Conservation (phyloP, 2,113 vertebrate species). For the Clarias gariepinus region DNA sequence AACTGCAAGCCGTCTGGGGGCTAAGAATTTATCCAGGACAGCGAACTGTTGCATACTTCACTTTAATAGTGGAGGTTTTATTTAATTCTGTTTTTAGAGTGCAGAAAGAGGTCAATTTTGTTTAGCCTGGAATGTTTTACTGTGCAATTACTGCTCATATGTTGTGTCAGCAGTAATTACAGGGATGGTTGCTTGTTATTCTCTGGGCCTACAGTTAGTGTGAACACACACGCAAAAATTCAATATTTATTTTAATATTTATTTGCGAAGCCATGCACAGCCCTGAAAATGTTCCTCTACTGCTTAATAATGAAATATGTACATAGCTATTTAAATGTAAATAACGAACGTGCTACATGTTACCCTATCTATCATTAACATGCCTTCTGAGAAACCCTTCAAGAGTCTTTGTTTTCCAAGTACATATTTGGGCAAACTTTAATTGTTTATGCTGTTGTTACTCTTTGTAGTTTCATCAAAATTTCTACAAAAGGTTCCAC, state of each 20-base stretch:
- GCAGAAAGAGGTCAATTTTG: constrained; percentile 2
- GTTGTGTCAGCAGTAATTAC: constrained; percentile 18
- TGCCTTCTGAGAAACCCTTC: not conserved
- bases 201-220: not conserved
- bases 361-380: not conserved
- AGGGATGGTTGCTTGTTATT: constrained; percentile 18
- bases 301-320: not conserved
- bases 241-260: not conserved
- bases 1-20: constrained; percentile 19
- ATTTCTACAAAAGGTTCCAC: not conserved
- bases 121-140: constrained; percentile 24
- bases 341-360: not conserved
- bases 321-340: not conserved
- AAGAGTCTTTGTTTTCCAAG: not conserved
- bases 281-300: not conserved
- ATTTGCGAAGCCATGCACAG: not conserved
- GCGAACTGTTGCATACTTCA: not conserved
- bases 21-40: constrained; percentile 32
- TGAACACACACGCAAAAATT: not conserved
- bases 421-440: not conserved
- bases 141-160: constrained; percentile 30
- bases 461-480: not conserved
- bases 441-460: not conserved
- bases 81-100: not conserved
- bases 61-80: constrained; percentile 19